Base-by-base conservation (phyloP, 2,888 invertebrate species). In the Lithodes maja region DNA sequence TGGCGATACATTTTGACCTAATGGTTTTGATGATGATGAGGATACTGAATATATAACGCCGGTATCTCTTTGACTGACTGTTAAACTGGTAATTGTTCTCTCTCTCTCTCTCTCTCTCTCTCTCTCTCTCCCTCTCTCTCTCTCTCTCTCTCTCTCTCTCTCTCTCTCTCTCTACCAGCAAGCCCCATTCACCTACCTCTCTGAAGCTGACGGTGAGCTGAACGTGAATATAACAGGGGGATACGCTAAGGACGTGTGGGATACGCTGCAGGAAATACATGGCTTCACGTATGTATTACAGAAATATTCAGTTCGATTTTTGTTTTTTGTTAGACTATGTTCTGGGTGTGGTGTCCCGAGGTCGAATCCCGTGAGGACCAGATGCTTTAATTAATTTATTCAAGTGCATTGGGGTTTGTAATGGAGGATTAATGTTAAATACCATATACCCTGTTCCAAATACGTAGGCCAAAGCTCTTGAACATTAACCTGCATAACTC, bases 161-260 rank as follows among this genome's bases (percentile, higher is more conserved):
- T 81, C 49, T 3, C 15, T 33, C 71, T 83, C n/a, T 15, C 52
- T 52, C 15, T 33, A 33, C 5, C 83, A 87, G 87, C 87, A 87
- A 53, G 61, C 77, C 1, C 87, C 87, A 12, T 87, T 87, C 77
- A 55, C 68, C 52, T 83, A 77, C 68, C 50, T 75, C 15, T 49
- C 74, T 15, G 52, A 68, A 53, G 83, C 87, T 68, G 83, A 83
- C 53, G 9, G 9, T 7, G 68, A 83, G 54, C 1, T 53, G 50
- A 77, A 53, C 53, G 87, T 83, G 12, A n/a, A 69, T 3, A 50
- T 87, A n/a, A 75, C 75, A 1, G 83, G 83, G 9, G 88, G 88
- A 1, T 89, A 81, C 15, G 80, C 81, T 17, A 85, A 75, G 53
- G 85, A 89, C 15, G 85, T 85, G 5, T 89, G 89, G 89, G 75